Evolutionary conservation across 2,888 invertebrate genomes (phyloP), one percentile per base, ranked within the genome.

Genomic region (Parnassius apollo): DNA sequence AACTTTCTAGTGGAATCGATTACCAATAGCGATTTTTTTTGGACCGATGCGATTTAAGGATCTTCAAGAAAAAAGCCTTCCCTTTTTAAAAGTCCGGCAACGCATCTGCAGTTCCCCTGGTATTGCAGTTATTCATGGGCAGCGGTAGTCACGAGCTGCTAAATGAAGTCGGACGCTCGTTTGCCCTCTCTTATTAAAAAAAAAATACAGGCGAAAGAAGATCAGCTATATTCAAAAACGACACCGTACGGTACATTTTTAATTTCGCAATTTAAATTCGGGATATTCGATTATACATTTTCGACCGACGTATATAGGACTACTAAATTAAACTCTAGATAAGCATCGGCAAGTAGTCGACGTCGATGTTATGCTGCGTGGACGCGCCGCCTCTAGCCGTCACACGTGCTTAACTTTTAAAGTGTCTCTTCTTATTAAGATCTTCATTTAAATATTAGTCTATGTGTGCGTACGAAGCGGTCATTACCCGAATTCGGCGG

Each of bases 401-500:
- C 67, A 66, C 66, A 65, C 61, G 58, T 62, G 59, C 64, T 66
- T 66, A 65, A 67, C 65, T 68, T 61, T 64, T 60, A 55, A 55
- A 54, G 44, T 55, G 55, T 60, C 60, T 49, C 49, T 55, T 50
- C 42, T 49, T 60, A 55, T 60, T 60, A 61, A 61, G 61, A 57
- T 51, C 35, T 61, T 48, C 55, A 53, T 59, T 49, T 44, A 55
- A 55, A 49, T 53, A 44, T 18, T 12, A 49, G 13, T 46, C 2
- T 25, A 9, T 18, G 46, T 60, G 53, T 60, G 59, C 42, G 55
- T 48, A 53, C 53, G 58, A 59, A 65, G 67, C 73, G 83, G 80
- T 81, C 78, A 76, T 80, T 81, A 78, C 75, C 79, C 79, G 78
- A 76, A 78, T 83, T 83, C 73, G 75, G 72, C 70, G 61, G 57